Evolutionary conservation across 1,140 invertebrate genomes (phyloP), one percentile per base, ranked within the genome.

Genomic region (Pomacea maculata): DNA sequence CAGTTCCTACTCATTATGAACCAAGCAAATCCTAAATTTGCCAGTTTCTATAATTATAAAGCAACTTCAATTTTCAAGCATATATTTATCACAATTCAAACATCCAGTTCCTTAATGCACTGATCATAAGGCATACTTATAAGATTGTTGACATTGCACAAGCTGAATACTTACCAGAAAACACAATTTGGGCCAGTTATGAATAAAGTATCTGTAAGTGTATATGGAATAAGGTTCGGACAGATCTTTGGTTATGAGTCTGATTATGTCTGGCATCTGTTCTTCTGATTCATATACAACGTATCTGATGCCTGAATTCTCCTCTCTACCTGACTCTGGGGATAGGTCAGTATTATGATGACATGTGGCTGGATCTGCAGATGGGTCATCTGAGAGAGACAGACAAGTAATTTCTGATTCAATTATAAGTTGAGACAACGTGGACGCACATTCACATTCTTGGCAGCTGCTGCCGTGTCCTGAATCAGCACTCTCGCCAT

Each of bases 181-280:
- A 92, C 98, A 99, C 81, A 99, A 93, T 93, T 99, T 97, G 91
- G 98, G 98, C 98, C 98, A 99, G 92, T 99, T 99, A 91, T 99
- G 97, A 91, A 99, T 99, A 93, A 99, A 99, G 94, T 99, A 99
- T 93, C 98, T 95, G 94, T 99, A 99, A 64, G 98, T 99, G 92
- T 99, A 99, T 93, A 99, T 99, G 82, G 98, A 99, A 93, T 99
- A 99, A 55, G 98, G 98, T 94, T 99, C 98, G 82, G 98, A 99
- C 83, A 99, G 93, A 93, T 99, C 98, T 91, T 98, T 98, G 90
- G 99, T 97, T 90, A 99, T 99, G 87, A 99, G 94, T 93, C 96
- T 95, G 97, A 99, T 99, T 85, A 99, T 99, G 89, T 96, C 95
- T 84, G 96, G 95, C 96, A 98, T 97, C 93, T 98, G 96, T 83